These are phyloP conservation scores for Brachyptera risi DNA, from an alignment of 2,888 invertebrate genomes.

Conservation along the genomic window DNA sequence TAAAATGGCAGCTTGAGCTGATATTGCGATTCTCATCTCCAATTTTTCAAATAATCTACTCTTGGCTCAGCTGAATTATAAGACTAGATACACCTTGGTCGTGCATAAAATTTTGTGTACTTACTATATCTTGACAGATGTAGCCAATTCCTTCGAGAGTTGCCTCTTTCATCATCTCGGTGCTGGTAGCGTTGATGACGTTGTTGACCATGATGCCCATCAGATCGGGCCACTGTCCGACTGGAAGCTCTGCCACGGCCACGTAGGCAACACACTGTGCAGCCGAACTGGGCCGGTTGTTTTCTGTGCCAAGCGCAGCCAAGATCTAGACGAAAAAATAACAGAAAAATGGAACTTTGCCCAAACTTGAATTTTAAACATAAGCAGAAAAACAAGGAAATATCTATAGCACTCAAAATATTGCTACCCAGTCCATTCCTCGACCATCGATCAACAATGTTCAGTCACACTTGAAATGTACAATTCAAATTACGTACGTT, in stretches of 20 bases:
- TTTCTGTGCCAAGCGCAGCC: conserved; percentile 92
- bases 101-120: conserved; percentile 35
- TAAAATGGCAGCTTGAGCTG: no score
- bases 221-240: conserved; percentile 87
- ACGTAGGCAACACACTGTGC: conserved; percentile 99
- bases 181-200: conserved; percentile 79
- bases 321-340: conserved; percentile 64
- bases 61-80: no score
- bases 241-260: conserved; percentile 92
- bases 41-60: no score
- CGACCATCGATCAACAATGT: no score
- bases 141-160: conserved; percentile 98
- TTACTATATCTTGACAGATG: conserved; percentile 93
- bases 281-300: conserved; percentile 90
- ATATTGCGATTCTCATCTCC: no score
- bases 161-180: conserved; percentile 94
- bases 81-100: no score
- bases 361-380: no score
- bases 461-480: no score
- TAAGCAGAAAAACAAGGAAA: no score
- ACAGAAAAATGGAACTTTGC: background rate
- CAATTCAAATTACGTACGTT: conserved; percentile 65
- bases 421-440: no score
- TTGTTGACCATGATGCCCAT: conserved; percentile 84
- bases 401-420: conserved; percentile 11